These are phyloP conservation scores for Indicator indicator DNA, from an alignment of 2,113 vertebrate genomes.

Conservation along the genomic window DNA sequence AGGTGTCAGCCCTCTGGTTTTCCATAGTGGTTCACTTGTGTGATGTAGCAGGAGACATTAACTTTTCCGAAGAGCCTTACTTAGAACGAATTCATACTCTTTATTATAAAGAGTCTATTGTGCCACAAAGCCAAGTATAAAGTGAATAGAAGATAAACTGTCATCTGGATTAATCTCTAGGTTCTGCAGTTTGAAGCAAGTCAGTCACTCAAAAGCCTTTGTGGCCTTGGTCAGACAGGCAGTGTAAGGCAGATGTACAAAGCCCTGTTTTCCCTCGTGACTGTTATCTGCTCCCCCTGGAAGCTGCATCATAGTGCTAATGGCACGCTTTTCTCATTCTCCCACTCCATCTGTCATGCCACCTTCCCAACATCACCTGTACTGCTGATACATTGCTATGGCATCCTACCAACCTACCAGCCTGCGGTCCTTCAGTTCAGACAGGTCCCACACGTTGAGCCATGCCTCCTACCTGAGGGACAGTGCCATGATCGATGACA, in stretches of 20 bases:
- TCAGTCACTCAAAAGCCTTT: not conserved
- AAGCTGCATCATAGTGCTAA: conserved; percentile 80
- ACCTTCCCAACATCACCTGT: conserved; percentile 68
- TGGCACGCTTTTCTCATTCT: conserved; percentile 79
- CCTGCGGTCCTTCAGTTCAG: conserved; percentile 90
- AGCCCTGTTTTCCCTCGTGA: not conserved
- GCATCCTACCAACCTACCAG: conserved; percentile 78
- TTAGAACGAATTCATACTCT: not conserved
- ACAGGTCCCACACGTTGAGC: conserved; percentile 93
- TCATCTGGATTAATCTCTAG: conserved; percentile 9
- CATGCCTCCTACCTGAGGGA: conserved; percentile 90
- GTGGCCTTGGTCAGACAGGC: not conserved
- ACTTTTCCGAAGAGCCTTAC: not conserved
- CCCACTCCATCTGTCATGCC: conserved; percentile 69
- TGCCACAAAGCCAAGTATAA: not conserved
- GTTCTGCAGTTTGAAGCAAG: conserved; percentile 18
- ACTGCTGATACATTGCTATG: conserved; percentile 72
- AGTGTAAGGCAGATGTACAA: not conserved
- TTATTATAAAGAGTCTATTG: not conserved
- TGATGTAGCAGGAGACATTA: not conserved
- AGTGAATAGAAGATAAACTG: conserved; percentile 28
- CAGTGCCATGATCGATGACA: conserved; percentile 88
- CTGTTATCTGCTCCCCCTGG: conserved; percentile 66
- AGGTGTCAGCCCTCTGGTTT: not conserved
- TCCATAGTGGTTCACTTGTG: not conserved